Evolutionary conservation across 2,113 vertebrate species (phyloP), one percentile per base, ranked within the genome.

Genomic region (Epinephelus fuscoguttatus): DNA sequence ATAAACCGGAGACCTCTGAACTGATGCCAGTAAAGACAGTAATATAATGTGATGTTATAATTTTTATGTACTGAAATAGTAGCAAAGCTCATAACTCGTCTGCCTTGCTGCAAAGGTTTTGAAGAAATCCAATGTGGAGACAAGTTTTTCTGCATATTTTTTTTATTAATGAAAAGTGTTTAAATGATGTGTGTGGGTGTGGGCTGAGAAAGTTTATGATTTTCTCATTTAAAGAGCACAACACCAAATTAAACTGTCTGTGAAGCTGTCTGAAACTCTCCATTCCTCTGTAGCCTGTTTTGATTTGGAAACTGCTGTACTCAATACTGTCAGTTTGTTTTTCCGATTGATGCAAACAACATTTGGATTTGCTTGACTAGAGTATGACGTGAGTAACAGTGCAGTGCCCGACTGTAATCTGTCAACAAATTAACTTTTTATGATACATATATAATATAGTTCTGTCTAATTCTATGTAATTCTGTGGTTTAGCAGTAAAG

Each of bases 161-260:
- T 53, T 42, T 52, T 52, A 61, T 80, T 56, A 82, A 64, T 70
- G 57, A 21, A 80, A 50, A 14, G 50, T 74, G 53, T 73, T 72
- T 79, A 85, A 82, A 80, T 61, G 59, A 81, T 67, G 78, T 83
- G 75, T 85, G 75, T 78, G 85, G 80, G 80, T 86, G 82, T 72
- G 82, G 78, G 60, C 72, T 60, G 61, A 37, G 62, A 60, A 63
- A 30, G 8, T 70, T 82, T 62, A 81, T 64, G 62, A 75, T 77
- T 63, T 77, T 85, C 45, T 84, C 61, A 25, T 78, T 82, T 75
- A 47, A 83, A 76, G 42, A 49, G 57, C 73, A 76, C 13, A 50
- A 62, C 80, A 81, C 60, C 66, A 68, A 62, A 78, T 87, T 45
- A 81, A 84, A 81, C 50, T 1, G 57, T 59, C 49, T 21, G 33